These are phyloP conservation scores for Dione vanillae DNA, from an alignment of 2,888 invertebrate genomes.

Conservation along the genomic window DNA sequence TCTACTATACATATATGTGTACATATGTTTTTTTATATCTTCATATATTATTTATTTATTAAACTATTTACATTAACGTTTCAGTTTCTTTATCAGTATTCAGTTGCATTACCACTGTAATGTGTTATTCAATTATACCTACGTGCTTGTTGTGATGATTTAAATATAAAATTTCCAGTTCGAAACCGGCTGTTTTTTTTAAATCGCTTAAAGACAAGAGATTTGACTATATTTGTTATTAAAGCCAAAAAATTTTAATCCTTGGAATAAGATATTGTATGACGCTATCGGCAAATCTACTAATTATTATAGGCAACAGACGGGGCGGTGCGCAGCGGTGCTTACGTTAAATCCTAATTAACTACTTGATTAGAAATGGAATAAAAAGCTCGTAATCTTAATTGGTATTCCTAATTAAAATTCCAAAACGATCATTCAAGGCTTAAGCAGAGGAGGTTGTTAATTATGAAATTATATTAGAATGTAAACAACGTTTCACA, in stretches of 20 bases:
- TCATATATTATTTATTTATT: too few species aligned
- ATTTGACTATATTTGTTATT: too few species aligned
- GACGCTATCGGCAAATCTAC: slow-evolving; percentile 19
- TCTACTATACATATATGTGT: too few species aligned
- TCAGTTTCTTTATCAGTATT: too few species aligned
- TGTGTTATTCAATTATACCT: too few species aligned
- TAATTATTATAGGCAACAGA: slow-evolving; percentile 21
- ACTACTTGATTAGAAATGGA: slow-evolving; percentile 75
- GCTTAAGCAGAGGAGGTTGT: slow-evolving; percentile 34
- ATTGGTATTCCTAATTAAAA: slow-evolving; percentile 79
- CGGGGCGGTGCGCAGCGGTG: slow-evolving; percentile 41
- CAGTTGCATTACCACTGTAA: too few species aligned
- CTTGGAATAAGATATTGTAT: slow-evolving; percentile 4
- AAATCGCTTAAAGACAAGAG: too few species aligned
- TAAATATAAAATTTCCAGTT: too few species aligned
- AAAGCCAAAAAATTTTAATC: background rate
- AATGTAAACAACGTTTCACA: slow-evolving; percentile 36
- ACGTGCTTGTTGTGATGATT: too few species aligned
- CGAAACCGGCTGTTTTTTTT: too few species aligned
- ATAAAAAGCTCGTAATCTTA: slow-evolving; percentile 79
- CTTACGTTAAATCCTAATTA: slow-evolving; percentile 75
- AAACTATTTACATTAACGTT: too few species aligned
- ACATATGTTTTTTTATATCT: too few species aligned
- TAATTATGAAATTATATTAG: slow-evolving; percentile 46
- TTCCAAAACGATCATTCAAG: slow-evolving; percentile 52